Percentiles rank a stretch among this genome's conserved stretches.
These are phyloP conservation scores for Parnassius smintheus DNA, from an alignment of 2,888 invertebrate genomes.

Conservation along the genomic window DNA sequence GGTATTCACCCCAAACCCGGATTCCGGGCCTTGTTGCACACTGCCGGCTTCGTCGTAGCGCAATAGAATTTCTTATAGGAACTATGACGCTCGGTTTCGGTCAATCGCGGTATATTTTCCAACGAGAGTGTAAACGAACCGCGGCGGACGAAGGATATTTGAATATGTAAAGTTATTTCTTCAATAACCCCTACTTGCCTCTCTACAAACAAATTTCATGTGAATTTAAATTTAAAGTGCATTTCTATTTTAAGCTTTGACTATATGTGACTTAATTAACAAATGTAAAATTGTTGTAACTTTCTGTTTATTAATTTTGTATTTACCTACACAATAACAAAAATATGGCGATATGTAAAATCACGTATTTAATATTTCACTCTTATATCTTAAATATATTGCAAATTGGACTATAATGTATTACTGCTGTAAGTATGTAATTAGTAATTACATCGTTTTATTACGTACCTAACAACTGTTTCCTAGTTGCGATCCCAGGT, in stretches of 20 bases:
- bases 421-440: no score
- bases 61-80: slow-evolving; percentile 58
- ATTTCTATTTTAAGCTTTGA: background rate
- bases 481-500: slow-evolving; percentile 16
- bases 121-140: slow-evolving; percentile 62
- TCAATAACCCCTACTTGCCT: slow-evolving; percentile 66
- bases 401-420: no score
- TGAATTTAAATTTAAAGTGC: slow-evolving; percentile 24
- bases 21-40: slow-evolving; percentile 72
- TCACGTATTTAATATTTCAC: no score
- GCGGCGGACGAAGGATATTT: slow-evolving; percentile 73
- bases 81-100: slow-evolving; percentile 35
- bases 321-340: no score
- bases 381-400: no score
- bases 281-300: no score
- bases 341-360: no score
- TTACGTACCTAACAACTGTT: background rate
- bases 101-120: slow-evolving; percentile 50
- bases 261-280: no score
- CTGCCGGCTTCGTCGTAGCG: slow-evolving; percentile 51
- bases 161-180: slow-evolving; percentile 62
- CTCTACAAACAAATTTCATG: slow-evolving; percentile 51
- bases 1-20: slow-evolving; percentile 81
- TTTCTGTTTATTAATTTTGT: no score
- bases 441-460: no score